phyloP scores from a whole-genome alignment of 2,888 invertebrate genomes.

The Neelides folsomi region DNA sequence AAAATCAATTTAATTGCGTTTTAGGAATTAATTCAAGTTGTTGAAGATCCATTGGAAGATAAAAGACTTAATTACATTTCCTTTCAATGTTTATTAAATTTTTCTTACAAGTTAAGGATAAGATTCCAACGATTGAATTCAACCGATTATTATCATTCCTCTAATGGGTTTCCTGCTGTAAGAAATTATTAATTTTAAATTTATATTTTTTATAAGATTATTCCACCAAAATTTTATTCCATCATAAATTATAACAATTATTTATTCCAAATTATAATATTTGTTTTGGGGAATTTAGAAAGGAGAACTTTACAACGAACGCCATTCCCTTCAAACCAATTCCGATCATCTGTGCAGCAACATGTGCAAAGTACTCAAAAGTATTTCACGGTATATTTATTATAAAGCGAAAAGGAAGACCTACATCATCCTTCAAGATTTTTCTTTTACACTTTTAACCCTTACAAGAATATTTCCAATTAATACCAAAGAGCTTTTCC shows the following conservation, averaged over 20 bases:
- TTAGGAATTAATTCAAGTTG: conserved; percentile 22
- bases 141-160: conserved; percentile 17
- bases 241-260: too few species aligned
- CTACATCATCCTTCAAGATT: conserved; percentile 18
- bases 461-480: conserved; percentile 22
- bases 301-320: background rate
- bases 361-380: conserved; percentile 20
- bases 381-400: conserved; percentile 17
- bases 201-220: background rate
- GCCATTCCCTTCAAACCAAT: too few species aligned
- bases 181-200: background rate
- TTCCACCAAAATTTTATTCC: too few species aligned
- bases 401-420: conserved; percentile 16
- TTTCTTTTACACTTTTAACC: conserved; percentile 18
- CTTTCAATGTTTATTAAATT: conserved; percentile 18
- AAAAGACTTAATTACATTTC: conserved; percentile 16
- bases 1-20: too few species aligned
- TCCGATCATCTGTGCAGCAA: conserved; percentile 18
- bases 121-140: conserved; percentile 22
- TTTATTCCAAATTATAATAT: too few species aligned
- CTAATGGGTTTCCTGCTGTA: too few species aligned
- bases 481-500: conserved; percentile 12
- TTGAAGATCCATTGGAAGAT: conserved; percentile 22
- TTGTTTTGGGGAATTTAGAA: background rate
- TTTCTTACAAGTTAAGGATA: conserved; percentile 14